phyloP scores from a whole-genome alignment of 2,888 invertebrate species.

The Hirtodrosophila trivittata region DNA sequence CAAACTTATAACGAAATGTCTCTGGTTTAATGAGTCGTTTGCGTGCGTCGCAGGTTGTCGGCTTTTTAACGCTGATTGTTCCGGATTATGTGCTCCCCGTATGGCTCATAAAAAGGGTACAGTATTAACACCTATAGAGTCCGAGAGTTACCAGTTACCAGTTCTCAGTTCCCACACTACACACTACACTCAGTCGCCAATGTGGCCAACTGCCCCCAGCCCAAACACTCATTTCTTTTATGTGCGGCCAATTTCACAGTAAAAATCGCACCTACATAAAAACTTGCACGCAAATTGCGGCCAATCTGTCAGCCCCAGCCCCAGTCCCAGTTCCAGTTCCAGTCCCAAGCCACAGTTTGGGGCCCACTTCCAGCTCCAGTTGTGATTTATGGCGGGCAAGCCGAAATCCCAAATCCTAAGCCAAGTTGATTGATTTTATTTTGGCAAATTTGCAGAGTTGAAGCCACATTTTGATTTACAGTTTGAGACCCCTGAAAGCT shows the following conservation, averaged over 20 bases:
- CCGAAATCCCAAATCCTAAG: constrained; percentile 3
- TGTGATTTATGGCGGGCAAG: constrained; percentile 32
- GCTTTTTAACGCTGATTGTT: constrained; percentile 62
- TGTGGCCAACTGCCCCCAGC: neutral
- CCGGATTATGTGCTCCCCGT: constrained; percentile 49
- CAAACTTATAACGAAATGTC: constrained; percentile 21
- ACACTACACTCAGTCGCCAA: constrained; percentile 5
- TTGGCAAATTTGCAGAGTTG: constrained; percentile 19
- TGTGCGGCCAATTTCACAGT: constrained; percentile 45
- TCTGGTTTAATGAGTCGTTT: constrained; percentile 57
- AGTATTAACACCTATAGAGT: constrained; percentile 59
- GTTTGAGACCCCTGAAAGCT: constrained; percentile 3
- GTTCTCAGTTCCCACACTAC: constrained; percentile 27
- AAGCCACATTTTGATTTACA: constrained; percentile 23
- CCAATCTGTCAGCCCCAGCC: constrained; percentile 44
- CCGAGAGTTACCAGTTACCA: constrained; percentile 37
- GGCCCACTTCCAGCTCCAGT: no score
- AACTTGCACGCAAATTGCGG: constrained; percentile 14
- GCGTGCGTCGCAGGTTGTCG: constrained; percentile 61
- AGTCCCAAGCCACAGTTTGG: no score
- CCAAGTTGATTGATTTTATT: constrained; percentile 53
- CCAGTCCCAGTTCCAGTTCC: neutral
- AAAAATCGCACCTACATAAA: constrained; percentile 57
- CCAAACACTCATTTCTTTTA: constrained; percentile 13
- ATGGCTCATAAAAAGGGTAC: constrained; percentile 37